Base-by-base conservation (phyloP, 2,888 invertebrate genomes). In the Acrobasis suavella region DNA sequence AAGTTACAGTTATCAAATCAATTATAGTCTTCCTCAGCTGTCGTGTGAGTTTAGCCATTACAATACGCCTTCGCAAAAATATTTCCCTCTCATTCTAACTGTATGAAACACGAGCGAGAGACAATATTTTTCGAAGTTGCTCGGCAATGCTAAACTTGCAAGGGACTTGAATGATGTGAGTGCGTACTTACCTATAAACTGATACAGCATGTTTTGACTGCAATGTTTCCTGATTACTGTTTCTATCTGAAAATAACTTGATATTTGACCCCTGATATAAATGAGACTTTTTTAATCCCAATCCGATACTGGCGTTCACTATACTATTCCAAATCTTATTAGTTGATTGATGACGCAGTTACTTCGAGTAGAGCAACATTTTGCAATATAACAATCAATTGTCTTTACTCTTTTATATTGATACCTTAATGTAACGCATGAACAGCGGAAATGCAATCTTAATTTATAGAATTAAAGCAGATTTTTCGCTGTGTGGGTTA, bases 221-320 rank as follows among this genome's bases (percentile, higher is more conserved):
- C 12, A 22, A 56, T 56, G 42, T n/a, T 22, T 42, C 42, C 56
- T 56, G 17, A 22, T 56, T 56, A 56, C 16, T 49, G 49, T 59
- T 14, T 50, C 16, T 50, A 60, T 50, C 16, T 50, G 15, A 37
- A 16, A 50, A 32, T 52, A 15, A 37, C 37, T 71, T 72, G 67
- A 65, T 67, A 62, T 65, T 68, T 67, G 58, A 65, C 66, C 60
- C 65, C 67, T 72, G 67, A 68, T 69, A 66, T 69, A 65, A 70
- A 66, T 69, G 67, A 67, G 60, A 68, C 64, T 69, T 32, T 46
- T 61, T 52, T 38, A 63, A 63, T 69, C 68, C 67, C 63, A 52
- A 39, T 10, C 62, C 52, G 58, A 69, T 73, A 68, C 74, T 72
- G 75, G 74, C 74, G 70, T 80, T 79, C 78, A 75, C 77, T 72